These are phyloP conservation scores for Acanthosepion esculentum DNA, from an alignment of 2,888 invertebrate genomes.

Conservation along the genomic window DNA sequence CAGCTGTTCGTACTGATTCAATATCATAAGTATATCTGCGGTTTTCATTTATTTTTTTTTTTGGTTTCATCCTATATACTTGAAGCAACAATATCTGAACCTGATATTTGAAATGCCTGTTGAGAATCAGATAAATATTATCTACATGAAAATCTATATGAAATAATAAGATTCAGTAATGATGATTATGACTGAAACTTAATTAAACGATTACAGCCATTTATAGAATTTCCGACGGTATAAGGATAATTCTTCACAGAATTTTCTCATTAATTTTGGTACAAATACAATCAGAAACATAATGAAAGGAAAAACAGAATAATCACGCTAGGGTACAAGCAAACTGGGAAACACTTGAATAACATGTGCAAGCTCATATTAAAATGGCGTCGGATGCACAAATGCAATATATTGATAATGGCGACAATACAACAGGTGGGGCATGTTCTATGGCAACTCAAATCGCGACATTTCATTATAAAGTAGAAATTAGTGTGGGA, in stretches of 20 bases:
- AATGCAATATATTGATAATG: neutral
- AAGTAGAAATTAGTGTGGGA: constrained; percentile 33
- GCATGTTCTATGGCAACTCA: neutral
- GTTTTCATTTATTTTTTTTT: too few relatives aligned
- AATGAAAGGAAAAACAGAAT: neutral
- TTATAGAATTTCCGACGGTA: too few relatives aligned
- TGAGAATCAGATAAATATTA: too few relatives aligned
- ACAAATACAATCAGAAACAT: neutral
- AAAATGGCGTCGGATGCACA: neutral
- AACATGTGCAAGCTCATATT: neutral
- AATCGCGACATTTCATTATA: neutral
- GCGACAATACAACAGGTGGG: neutral
- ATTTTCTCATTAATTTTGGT: neutral
- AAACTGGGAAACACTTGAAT: neutral
- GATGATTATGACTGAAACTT: too few relatives aligned
- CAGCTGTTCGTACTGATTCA: too few relatives aligned
- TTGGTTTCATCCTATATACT: too few relatives aligned
- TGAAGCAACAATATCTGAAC: too few relatives aligned
- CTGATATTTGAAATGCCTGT: too few relatives aligned
- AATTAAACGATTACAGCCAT: too few relatives aligned
- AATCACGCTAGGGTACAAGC: neutral
- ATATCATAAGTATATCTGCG: too few relatives aligned
- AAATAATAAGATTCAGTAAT: too few relatives aligned
- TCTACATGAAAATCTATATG: too few relatives aligned
- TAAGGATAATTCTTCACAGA: neutral